These are phyloP conservation scores for Columba guinea DNA, from an alignment of 2,797 vertebrate genomes.

Conservation along the genomic window DNA sequence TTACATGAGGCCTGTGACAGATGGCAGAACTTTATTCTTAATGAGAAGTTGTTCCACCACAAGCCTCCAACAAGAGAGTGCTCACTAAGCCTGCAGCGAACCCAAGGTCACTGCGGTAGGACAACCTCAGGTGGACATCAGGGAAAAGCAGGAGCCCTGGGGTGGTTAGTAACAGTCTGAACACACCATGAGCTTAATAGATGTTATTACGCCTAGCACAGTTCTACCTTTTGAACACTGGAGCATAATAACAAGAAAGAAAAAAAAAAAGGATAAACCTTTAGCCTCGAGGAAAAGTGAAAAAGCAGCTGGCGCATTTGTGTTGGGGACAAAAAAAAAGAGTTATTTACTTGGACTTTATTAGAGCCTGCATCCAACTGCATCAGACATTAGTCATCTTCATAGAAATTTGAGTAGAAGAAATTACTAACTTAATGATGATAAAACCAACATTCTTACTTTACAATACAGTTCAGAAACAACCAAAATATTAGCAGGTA, in stretches of 20 bases:
- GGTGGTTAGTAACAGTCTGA: not conserved
- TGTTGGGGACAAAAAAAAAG: not conserved
- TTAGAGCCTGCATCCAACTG: not conserved
- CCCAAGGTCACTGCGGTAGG: not conserved
- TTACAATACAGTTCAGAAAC: not conserved
- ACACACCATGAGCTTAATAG: not conserved
- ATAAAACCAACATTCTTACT: not conserved
- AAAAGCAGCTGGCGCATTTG: not conserved
- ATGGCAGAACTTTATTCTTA: conserved; percentile 23
- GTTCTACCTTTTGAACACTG: not conserved
- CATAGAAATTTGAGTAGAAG: not conserved
- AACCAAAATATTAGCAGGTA: not conserved
- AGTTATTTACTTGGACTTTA: conserved; percentile 19
- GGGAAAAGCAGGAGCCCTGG: not conserved
- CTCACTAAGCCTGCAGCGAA: not conserved
- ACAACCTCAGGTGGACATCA: not conserved
- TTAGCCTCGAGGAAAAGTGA: not conserved
- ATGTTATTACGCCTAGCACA: not conserved
- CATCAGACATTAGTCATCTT: not conserved
- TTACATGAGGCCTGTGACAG: not conserved
- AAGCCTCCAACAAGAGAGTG: not conserved
- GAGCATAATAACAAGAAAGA: not conserved
- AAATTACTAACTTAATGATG: not conserved
- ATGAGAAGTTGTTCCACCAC: not conserved
- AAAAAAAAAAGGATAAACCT: not conserved